Evolutionary conservation across 2,797 vertebrate genomes (phyloP).

Genomic region (Paramormyrops hopkinsi): DNA sequence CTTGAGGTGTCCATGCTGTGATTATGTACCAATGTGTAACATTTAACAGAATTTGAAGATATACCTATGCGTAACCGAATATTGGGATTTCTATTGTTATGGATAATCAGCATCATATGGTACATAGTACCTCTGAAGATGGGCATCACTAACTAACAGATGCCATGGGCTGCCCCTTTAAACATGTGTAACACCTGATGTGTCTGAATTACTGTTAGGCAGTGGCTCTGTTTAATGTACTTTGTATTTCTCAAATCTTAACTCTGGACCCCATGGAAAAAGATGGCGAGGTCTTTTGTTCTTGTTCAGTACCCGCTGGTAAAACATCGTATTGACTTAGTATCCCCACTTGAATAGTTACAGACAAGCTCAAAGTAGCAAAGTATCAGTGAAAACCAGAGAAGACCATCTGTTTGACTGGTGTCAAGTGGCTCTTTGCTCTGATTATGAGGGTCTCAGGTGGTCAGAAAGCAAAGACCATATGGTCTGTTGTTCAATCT

Average conservation of each 20-base stretch:
- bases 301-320: neutral
- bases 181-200: neutral
- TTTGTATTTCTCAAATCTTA: neutral
- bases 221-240: neutral
- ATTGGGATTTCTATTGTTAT: neutral
- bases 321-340: neutral
- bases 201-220: neutral
- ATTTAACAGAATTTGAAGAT: neutral
- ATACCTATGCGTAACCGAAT: neutral
- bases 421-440: slow-evolving; percentile 15
- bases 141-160: neutral
- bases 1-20: neutral
- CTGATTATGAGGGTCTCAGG: slow-evolving; percentile 17
- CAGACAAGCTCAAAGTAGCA: neutral
- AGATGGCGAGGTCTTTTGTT: neutral
- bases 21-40: neutral
- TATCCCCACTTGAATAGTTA: neutral
- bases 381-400: neutral
- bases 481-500: slow-evolving; percentile 36
- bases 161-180: neutral
- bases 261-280: neutral
- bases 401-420: slow-evolving; percentile 38
- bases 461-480: slow-evolving; percentile 29
- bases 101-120: neutral
- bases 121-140: neutral